Conservation (phyloP, 2,797 vertebrate genomes). For the Meriones psammophilus region DNA sequence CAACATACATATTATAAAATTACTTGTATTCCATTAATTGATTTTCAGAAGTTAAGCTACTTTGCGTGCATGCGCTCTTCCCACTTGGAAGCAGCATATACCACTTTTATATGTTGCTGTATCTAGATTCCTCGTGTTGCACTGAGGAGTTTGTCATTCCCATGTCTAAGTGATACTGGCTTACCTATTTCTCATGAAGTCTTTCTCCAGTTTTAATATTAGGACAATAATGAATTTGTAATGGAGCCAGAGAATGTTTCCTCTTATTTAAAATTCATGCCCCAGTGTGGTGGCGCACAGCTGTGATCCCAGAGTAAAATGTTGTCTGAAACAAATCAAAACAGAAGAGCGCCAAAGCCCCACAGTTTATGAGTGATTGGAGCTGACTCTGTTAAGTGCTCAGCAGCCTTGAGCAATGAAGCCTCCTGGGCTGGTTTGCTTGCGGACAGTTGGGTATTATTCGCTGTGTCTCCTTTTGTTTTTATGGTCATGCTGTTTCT, state of each 20-base stretch:
- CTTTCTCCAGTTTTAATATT: not conserved
- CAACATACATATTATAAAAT: not conserved
- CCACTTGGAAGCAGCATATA: not conserved
- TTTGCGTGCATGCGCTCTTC: not conserved
- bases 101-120: not conserved
- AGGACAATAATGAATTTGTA: not conserved
- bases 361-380: not conserved
- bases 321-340: not conserved
- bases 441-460: not conserved
- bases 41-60: not conserved
- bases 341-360: not conserved
- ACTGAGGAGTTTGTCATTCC: not conserved
- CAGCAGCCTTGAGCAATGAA: not conserved
- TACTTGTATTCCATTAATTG: not conserved
- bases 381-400: not conserved
- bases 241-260: not conserved
- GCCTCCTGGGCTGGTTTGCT: not conserved
- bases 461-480: not conserved
- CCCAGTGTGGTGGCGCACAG: not conserved
- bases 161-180: not conserved
- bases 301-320: not conserved
- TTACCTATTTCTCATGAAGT: not conserved
- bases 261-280: not conserved
- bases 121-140: not conserved
- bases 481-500: not conserved